Evolutionary conservation across 2,888 invertebrate species (phyloP).

Genomic region (Tetropium fuscum): DNA sequence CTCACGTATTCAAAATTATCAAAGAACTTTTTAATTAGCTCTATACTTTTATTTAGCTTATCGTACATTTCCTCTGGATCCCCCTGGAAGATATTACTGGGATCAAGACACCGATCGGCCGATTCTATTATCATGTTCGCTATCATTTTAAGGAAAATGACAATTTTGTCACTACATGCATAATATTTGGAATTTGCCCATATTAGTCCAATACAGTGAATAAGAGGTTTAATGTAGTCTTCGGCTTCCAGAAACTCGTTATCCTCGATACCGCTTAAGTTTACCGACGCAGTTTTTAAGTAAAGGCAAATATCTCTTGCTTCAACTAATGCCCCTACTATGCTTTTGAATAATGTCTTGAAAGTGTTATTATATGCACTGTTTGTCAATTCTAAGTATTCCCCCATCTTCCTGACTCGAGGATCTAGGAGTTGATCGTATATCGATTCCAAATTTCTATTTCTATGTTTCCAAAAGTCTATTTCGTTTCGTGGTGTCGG

Average conservation of each 20-base stretch:
- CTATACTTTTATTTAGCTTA: constrained; percentile 54
- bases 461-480: constrained; percentile 83
- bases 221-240: constrained; percentile 73
- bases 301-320: constrained; percentile 86
- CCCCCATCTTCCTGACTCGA: constrained; percentile 85
- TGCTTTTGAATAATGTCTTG: constrained; percentile 81
- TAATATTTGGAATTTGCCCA: constrained; percentile 82
- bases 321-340: constrained; percentile 84
- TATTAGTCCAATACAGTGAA: constrained; percentile 84
- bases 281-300: constrained; percentile 77
- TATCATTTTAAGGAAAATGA: constrained; percentile 81
- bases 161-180: constrained; percentile 68
- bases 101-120: constrained; percentile 80
- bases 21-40: constrained; percentile 55
- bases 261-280: constrained; percentile 79
- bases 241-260: constrained; percentile 76
- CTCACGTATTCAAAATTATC: constrained; percentile 68
- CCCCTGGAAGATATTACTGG: constrained; percentile 85
- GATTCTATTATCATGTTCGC: constrained; percentile 85
- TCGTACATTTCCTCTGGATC: constrained; percentile 69
- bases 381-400: constrained; percentile 74
- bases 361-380: constrained; percentile 86
- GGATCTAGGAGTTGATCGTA: constrained; percentile 88
- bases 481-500: constrained; percentile 81
- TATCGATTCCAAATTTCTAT: constrained; percentile 86